Base-by-base conservation (phyloP, 1,140 invertebrate genomes). In the Zophobas atratus region DNA sequence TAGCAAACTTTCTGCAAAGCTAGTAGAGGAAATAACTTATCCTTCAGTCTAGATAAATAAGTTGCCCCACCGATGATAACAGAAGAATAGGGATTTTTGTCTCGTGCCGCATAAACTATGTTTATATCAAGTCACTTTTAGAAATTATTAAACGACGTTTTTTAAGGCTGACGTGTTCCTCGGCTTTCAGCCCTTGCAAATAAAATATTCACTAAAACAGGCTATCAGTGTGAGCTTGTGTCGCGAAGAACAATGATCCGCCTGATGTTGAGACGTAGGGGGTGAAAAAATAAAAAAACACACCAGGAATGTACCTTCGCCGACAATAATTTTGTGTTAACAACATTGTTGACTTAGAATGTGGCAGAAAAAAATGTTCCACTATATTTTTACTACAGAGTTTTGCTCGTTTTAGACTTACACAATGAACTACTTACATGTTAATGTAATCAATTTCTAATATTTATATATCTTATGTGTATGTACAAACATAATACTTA, bases 71-170 rank as follows among this genome's bases (percentile, higher is more conserved):
- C 6, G 38, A 34, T 63, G 35, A 43, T 39, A 5, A 51, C 2
- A 41, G 8, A 39, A 41, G 39, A 43, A 8, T 43, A 41, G 0
- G 38, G 36, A 36, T 41, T 43, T 20, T 6, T 41, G 35, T 63
- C 38, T 34, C 36, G 6, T 63, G 57, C 39, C 57, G 38, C 57
- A 67, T 67, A 67, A 67, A 67, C 60, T 67, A 39, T 34, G 1
- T 36, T 36, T 63, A 63, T 51, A 20, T 20, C 49, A 20, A 63
- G 35, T 63, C 38, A 38, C 35, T 63, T 63, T 38, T 36, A 63
- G 57, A 63, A 63, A 63, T 63, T 63, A 63, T 63, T 63, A 63
- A 63, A 39, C 35, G 36, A 36, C 57, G n/a, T 63, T 63, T 63
- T 51, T 51, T 51, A 51, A 20, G 49, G n/a, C 49, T 51, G 49